Conservation (phyloP, 2,113 vertebrate genomes). For the Labeo catla region DNA sequence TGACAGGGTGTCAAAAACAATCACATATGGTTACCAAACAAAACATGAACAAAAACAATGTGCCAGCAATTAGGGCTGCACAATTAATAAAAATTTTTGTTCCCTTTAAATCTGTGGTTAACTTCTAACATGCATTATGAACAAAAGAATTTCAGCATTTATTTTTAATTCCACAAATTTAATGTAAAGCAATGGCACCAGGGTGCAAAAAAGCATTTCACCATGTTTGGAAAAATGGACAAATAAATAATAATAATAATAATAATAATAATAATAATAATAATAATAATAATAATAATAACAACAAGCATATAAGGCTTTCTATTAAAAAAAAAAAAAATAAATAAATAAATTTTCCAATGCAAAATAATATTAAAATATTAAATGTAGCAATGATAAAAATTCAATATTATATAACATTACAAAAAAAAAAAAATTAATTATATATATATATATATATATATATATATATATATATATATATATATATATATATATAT, state of each 20-base stretch:
- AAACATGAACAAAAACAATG: slow-evolving; percentile 17
- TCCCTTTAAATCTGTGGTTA: neutral
- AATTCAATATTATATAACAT: too few species aligned
- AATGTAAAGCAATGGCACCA: neutral
- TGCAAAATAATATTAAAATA: neutral
- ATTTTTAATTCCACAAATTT: neutral
- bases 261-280: neutral
- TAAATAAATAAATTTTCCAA: neutral
- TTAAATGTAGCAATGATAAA: too few species aligned
- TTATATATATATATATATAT: too few species aligned
- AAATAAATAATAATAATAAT: neutral
- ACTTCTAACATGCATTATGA: neutral
- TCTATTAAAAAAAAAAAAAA: neutral
- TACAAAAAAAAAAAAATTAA: too few species aligned
- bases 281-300: neutral
- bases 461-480: too few species aligned
- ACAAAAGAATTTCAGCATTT: neutral
- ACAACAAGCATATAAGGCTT: neutral
- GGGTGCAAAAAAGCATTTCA: neutral
- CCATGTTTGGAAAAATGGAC: neutral
- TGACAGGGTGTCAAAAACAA: neutral
- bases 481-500: too few species aligned
- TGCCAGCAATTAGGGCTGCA: slow-evolving; percentile 3
- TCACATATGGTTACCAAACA: neutral
- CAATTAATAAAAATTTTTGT: slow-evolving; percentile 25